A percentile compares a stretch with the other conserved stretches of the same genome.
phyloP scores from a whole-genome alignment of 2,797 vertebrate genomes.

The Phyllotis vaccarum region DNA sequence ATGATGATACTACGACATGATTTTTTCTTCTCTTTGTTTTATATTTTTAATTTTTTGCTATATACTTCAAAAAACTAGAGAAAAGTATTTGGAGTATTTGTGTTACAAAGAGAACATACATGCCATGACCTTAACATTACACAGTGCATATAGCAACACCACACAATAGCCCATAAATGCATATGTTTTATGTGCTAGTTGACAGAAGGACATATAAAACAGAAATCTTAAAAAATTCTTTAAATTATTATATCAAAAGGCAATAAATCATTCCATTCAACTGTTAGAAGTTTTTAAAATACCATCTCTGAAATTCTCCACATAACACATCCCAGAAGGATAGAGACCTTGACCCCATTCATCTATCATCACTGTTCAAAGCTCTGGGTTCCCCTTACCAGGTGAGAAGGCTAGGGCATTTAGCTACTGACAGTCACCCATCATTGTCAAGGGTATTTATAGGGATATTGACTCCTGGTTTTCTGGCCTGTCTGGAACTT shows the following conservation, averaged over 20 bases:
- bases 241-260: constrained; percentile 24
- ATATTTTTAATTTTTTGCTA: neutral
- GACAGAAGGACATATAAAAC: neutral
- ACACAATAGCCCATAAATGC: neutral
- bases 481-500: neutral
- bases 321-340: neutral
- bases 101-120: neutral
- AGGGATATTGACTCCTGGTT: neutral
- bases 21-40: neutral
- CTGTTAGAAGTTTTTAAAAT: neutral
- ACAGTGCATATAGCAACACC: neutral
- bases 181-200: neutral
- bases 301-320: neutral
- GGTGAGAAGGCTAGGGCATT: neutral
- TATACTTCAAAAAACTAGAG: neutral
- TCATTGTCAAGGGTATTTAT: neutral
- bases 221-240: neutral
- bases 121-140: neutral
- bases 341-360: neutral
- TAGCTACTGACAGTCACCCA: neutral
- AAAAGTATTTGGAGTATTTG: neutral
- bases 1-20: neutral
- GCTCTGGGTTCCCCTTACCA: neutral
- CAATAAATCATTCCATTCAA: neutral
- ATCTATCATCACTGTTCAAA: neutral